These are phyloP conservation scores for Metridium senile DNA, from an alignment of 92 coral and sea anemone genomes.

Conservation along the genomic window DNA sequence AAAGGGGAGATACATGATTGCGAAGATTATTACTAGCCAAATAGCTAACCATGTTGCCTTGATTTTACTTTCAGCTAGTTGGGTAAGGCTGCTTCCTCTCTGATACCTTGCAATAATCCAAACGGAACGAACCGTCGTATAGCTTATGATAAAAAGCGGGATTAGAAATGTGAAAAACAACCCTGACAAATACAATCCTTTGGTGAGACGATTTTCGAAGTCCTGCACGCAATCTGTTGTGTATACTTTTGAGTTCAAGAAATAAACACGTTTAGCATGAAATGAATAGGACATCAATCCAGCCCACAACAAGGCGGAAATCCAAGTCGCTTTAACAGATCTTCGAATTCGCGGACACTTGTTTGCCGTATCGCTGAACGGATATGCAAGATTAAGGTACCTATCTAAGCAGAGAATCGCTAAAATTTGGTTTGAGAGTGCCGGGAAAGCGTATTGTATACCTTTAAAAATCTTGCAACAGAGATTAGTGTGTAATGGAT, in stretches of 20 bases:
- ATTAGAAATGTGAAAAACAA: neutral
- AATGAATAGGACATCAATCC: neutral
- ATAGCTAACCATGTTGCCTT: conserved; percentile 1
- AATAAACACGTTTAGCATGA: neutral
- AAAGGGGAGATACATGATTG: neutral
- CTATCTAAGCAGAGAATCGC: neutral
- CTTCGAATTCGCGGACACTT: conserved; percentile 4
- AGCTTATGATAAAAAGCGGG: neutral
- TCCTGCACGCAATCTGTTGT: neutral
- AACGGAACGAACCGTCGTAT: neutral
- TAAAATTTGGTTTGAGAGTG: neutral
- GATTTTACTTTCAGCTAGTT: neutral
- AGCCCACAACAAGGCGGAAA: neutral
- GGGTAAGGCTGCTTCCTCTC: neutral
- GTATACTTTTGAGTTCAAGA: too few relatives aligned
- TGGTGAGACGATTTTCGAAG: neutral
- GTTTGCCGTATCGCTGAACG: neutral
- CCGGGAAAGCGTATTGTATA: neutral
- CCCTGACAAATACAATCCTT: neutral
- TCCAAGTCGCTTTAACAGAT: neutral
- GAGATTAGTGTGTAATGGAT: neutral
- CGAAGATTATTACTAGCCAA: neutral
- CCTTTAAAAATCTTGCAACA: neutral
- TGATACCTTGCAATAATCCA: neutral
- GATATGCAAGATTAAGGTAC: neutral